Base-by-base conservation (phyloP, 2,888 invertebrate species). In the Griposia aprilina region DNA sequence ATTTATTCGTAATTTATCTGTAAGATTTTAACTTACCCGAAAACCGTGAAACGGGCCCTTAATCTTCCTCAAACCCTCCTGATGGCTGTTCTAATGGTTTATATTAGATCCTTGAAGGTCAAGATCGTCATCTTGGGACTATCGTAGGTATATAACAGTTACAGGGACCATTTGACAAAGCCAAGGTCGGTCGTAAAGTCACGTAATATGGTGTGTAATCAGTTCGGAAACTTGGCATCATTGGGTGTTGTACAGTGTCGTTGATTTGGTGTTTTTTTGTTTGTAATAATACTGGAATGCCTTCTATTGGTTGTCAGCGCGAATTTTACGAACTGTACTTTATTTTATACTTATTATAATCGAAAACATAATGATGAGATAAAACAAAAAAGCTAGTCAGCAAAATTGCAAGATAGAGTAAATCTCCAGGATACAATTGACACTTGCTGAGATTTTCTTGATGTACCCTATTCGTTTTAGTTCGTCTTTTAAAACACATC, bases 201-300 rank as follows among this genome's bases (percentile, higher is more conserved):
- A 45, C 30, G 48, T 83, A 76, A 83, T 86, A 66, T 74, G n/a
- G 66, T 75, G 70, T 62, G 67, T 76, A 79, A 84, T 86, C 76
- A 74, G 76, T 78, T 63, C 23, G 10, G 59, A 23, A 74, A 75
- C 26, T 78, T 73, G 52, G 13, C 41, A 20, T 45, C 26, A 75
- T 59, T 75, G 41, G n/a, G 52, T 73, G 78, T 68, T 72, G 50
- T 69, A 75, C 71, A 68, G 30, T 20, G n/a, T 82, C 15, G n/a
- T 60, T 60, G 26, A 60, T 67, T 70, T 81, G 48, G 7, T 26
- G 26, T 30, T 67, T 30, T 36, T 62, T 60, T 60, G 45, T 60
- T 55, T 10, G n/a, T 41, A 50, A 13, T 50, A 67, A 36, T 57
- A 20, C 36, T n/a, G 17, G 7, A 59, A 59, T 41, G 7, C 17